Conservation (phyloP, 2,797 vertebrate genomes). For the Etheostoma perlongum region DNA sequence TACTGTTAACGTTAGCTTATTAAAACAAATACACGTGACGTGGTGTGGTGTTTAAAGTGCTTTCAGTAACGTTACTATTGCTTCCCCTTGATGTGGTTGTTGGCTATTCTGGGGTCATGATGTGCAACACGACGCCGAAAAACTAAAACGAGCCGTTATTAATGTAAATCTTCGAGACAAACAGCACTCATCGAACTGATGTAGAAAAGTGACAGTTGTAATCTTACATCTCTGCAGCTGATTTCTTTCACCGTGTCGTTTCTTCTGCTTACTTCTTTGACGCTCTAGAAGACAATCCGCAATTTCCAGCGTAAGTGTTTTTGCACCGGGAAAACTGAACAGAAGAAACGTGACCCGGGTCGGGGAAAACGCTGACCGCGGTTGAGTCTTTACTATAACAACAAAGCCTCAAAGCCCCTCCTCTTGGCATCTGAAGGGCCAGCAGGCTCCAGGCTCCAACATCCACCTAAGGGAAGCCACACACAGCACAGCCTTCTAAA, state of each 20-base stretch:
- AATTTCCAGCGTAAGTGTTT: not conserved
- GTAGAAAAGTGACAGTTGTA: not conserved
- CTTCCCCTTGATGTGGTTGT: too few species aligned
- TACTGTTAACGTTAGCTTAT: not conserved
- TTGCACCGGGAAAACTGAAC: not conserved
- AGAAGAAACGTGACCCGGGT: constrained; percentile 8
- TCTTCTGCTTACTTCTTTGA: not conserved
- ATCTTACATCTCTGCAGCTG: constrained; percentile 13
- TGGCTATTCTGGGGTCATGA: not conserved
- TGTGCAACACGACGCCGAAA: constrained; percentile 2
- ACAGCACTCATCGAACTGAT: not conserved
- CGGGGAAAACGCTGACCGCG: constrained; percentile 27
- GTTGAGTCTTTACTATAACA: constrained; percentile 24
- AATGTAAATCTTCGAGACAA: not conserved
- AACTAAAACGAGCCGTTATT: not conserved
- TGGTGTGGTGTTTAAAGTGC: not conserved
- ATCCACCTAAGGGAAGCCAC: constrained; percentile 20
- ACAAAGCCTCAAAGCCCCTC: constrained; percentile 50
- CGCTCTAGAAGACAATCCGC: too few species aligned
- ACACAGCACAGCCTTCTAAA: constrained; percentile 6
- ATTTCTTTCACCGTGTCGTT: not conserved
- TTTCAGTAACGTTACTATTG: not conserved
- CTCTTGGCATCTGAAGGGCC: constrained; percentile 3
- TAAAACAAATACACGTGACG: not conserved
- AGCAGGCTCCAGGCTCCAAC: not conserved